Conservation (phyloP, 2,113 vertebrate genomes). For the Petrocephalus zakoni region DNA sequence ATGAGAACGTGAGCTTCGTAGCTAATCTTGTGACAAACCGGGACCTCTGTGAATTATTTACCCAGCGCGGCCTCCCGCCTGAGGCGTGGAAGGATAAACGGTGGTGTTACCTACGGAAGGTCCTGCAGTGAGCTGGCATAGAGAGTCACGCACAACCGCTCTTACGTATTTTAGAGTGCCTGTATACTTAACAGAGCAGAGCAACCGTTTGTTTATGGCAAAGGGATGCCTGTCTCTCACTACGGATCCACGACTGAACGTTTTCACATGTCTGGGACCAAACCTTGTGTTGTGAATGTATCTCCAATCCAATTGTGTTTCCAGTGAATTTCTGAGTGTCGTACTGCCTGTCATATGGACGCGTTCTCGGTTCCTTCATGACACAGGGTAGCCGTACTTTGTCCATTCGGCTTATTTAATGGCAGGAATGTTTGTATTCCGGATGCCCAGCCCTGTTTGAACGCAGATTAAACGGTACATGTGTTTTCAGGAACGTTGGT, state of each 20-base stretch:
- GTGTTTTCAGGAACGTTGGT: neutral
- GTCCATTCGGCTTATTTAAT: neutral
- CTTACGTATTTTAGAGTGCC: neutral
- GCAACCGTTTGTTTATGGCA: neutral
- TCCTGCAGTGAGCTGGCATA: neutral
- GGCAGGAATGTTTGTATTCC: neutral
- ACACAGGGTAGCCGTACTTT: neutral
- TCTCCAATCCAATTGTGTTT: neutral
- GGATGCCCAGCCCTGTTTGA: neutral
- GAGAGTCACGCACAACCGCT: neutral
- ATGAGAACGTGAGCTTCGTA: conserved; percentile 25
- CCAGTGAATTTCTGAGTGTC: neutral
- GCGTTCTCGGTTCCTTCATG: neutral
- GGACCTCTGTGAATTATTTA: conserved; percentile 1
- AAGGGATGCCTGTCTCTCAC: neutral
- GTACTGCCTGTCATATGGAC: neutral
- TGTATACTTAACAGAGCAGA: neutral
- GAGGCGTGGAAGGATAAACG: neutral
- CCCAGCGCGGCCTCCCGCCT: neutral
- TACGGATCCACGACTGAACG: neutral
- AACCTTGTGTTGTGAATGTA: neutral
- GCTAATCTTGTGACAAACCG: neutral
- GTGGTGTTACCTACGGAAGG: neutral
- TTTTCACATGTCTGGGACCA: neutral
- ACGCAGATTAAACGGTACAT: neutral